These are phyloP conservation scores for Phalloptychus januarius DNA, from an alignment of 2,797 vertebrate species.

Conservation along the genomic window DNA sequence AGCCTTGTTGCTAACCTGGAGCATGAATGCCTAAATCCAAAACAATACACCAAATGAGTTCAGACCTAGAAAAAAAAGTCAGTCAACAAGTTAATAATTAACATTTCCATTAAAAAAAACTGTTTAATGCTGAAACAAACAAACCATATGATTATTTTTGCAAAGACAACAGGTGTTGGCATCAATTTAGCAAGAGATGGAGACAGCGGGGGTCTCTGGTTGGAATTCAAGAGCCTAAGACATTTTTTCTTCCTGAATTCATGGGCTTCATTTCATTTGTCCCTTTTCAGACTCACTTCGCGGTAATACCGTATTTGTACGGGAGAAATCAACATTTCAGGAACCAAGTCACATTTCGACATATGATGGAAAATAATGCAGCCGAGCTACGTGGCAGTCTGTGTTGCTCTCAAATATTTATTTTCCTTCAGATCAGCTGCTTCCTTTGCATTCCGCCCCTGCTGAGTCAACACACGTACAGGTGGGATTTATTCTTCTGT, in stretches of 20 bases:
- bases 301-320: not conserved
- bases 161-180: not conserved
- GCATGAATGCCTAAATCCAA: slow-evolving; percentile 25
- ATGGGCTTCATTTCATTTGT: not conserved
- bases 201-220: not conserved
- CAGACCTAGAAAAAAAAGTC: not conserved
- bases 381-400: not conserved
- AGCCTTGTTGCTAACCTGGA: slow-evolving; percentile 27
- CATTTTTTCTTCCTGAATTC: not conserved
- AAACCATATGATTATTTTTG: not conserved
- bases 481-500: slow-evolving; percentile 7
- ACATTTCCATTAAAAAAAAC: too few species aligned
- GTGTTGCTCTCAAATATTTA: slow-evolving; percentile 5
- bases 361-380: slow-evolving; percentile 1
- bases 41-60: not conserved
- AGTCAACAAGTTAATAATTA: not conserved
- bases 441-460: not conserved
- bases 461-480: slow-evolving; percentile 4
- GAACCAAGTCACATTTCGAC: not conserved
- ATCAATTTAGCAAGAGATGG: not conserved
- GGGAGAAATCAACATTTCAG: not conserved
- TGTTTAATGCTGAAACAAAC: not conserved
- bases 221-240: not conserved
- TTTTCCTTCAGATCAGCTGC: slow-evolving; percentile 3
- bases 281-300: not conserved